Percentiles rank a stretch among this genome's conserved stretches.
Conservation (phyloP, 2,888 invertebrate species). For the Holacanthella duospinosa region DNA sequence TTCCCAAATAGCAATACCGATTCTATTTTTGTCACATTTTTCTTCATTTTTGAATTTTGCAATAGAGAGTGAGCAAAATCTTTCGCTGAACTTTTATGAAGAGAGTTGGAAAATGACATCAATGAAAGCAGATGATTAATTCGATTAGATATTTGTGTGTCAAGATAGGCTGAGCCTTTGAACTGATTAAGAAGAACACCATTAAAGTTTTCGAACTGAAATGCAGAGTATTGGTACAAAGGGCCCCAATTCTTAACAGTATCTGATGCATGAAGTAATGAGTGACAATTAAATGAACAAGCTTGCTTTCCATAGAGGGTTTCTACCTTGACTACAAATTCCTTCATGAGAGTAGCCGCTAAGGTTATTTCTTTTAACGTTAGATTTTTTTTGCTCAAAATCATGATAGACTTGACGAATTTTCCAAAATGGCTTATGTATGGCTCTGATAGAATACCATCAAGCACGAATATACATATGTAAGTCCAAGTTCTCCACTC, state of each 20-base stretch:
- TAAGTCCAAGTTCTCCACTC: not conserved
- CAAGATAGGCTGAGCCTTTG: not conserved
- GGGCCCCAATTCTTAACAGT: constrained; percentile 3
- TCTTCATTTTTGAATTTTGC: not conserved
- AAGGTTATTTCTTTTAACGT: not conserved
- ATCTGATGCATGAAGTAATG: not conserved
- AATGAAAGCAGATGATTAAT: not conserved
- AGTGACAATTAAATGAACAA: constrained; percentile 6
- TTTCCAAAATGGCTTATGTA: not conserved
- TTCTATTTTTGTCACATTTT: not conserved
- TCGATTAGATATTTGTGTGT: not conserved
- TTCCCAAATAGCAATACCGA: not conserved
- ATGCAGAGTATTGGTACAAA: not conserved
- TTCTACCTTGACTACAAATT: not conserved
- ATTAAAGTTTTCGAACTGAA: constrained; percentile 5
- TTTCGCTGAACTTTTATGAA: not conserved
- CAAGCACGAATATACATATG: not conserved
- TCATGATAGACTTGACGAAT: not conserved
- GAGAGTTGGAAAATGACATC: not conserved
- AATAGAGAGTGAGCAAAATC: not conserved
- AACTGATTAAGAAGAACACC: not conserved
- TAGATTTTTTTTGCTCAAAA: not conserved
- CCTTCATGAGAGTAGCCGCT: not conserved
- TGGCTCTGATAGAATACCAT: not conserved
- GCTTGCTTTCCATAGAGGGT: not conserved